Evolutionary conservation across 1,140 invertebrate genomes (phyloP).

Genomic region (Palaemon carinicauda): DNA sequence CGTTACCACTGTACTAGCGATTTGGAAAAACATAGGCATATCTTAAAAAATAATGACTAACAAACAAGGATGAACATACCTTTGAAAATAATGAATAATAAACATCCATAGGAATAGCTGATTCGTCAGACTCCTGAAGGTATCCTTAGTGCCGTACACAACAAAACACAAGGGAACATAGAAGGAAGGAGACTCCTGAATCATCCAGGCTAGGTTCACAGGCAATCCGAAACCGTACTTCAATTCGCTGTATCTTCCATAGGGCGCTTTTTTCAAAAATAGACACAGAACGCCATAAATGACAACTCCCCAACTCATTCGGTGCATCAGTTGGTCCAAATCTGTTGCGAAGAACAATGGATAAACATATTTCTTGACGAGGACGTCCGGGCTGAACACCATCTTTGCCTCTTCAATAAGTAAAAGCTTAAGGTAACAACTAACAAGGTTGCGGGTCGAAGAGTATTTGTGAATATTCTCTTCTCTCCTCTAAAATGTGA

Average conservation of each 20-base stretch:
- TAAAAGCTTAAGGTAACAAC: too few relatives aligned
- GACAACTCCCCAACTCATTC: neutral
- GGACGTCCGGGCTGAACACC: constrained; percentile 2
- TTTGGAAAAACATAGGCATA: too few relatives aligned
- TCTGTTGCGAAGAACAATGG: constrained; percentile 16
- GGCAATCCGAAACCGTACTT: constrained; percentile 18
- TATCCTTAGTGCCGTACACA: neutral
- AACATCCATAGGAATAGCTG: constrained; percentile 39
- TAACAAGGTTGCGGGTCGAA: too few relatives aligned
- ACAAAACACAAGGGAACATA: neutral
- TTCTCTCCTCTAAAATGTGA: too few relatives aligned
- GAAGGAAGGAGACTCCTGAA: constrained; percentile 31
- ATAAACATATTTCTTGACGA: constrained; percentile 17
- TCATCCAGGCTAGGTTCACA: neutral
- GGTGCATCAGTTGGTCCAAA: neutral
- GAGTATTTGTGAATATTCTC: too few relatives aligned
- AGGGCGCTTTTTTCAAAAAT: neutral
- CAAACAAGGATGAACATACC: neutral
- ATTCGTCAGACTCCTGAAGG: constrained; percentile 15
- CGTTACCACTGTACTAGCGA: too few relatives aligned
- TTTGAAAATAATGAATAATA: constrained; percentile 46
- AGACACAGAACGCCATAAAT: constrained; percentile 9
- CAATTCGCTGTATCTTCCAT: neutral
- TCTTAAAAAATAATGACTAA: too few relatives aligned
- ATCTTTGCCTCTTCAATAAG: neutral